Evolutionary conservation across 1,140 invertebrate genomes (phyloP), one percentile per base, ranked within the genome.

Genomic region (Diuraphis noxia): DNA sequence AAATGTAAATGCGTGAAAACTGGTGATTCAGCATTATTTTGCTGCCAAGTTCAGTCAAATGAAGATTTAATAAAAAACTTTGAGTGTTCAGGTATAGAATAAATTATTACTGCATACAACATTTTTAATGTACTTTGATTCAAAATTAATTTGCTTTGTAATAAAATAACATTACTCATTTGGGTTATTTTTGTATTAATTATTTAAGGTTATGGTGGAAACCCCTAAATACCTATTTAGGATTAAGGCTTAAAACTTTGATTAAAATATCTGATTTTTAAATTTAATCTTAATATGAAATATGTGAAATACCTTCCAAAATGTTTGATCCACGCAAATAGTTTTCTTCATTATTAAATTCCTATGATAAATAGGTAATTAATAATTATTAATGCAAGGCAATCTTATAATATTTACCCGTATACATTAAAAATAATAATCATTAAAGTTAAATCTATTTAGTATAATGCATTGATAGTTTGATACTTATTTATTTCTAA

Each of bases 21-120:
- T 38, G 89, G 38, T 30, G 72, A 77, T 49, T 91, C 46, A 1
- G 49, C 89, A 49, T 49, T 90, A 79, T 79, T 91, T 52, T 91
- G 89, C 46, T 91, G 89, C 13, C 72, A 79, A 10, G 10, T 81
- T 34, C 77, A 46, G 30, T 91, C 89, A 30, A 38, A 91, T 91
- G 77, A 91, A 81, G 89, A 91, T 82, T 40, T 91, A 13, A 38
- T 91, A 30, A 79, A 81, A 52, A 81, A 82, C 34, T 81, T 91
- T 38, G 72, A 49, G 25, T 91, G 89, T 82, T 91, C 89, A 81
- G 77, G 89, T 91, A 91, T 25, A 38, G n/a, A 79, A 77, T 9
- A 34, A 34, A 72, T 72, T 90, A 72, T n/a, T 43, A 38, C 41
- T 79, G 8, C 10, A 23, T 79, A 43, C 6, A 72, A 5, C 6